Conservation (phyloP, 2,888 invertebrate genomes). For the Chrysolina americana region DNA sequence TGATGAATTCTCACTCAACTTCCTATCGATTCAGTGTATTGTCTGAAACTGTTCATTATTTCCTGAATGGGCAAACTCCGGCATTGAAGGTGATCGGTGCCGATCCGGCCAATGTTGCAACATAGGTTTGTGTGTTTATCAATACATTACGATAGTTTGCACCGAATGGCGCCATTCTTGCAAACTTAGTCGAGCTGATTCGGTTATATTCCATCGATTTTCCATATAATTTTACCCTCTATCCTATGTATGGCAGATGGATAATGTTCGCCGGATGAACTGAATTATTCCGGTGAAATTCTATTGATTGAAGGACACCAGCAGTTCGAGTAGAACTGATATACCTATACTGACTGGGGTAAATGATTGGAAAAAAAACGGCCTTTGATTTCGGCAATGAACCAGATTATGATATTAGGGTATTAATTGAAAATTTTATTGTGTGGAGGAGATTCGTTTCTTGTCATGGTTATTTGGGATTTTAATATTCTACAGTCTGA, state of each 20-base stretch:
- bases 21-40: slow-evolving; percentile 50
- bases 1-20: slow-evolving; percentile 45
- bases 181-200: slow-evolving; percentile 38
- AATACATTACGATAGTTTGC: slow-evolving; percentile 39
- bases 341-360: too few relatives aligned
- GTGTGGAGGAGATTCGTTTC: too few relatives aligned
- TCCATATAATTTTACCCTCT: slow-evolving; percentile 43
- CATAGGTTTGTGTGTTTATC: slow-evolving; percentile 39
- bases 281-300: slow-evolving; percentile 41
- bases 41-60: slow-evolving; percentile 60
- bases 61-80: slow-evolving; percentile 55
- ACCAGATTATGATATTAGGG: too few relatives aligned
- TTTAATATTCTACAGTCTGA: too few relatives aligned
- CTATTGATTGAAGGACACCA: slow-evolving; percentile 39
- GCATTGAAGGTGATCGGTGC: slow-evolving; percentile 42
- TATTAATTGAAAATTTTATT: background rate
- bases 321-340: too few relatives aligned
- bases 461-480: too few relatives aligned
- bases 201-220: slow-evolving; percentile 47
- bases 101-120: slow-evolving; percentile 5
- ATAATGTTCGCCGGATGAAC: slow-evolving; percentile 33
- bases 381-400: too few relatives aligned
- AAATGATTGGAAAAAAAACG: too few relatives aligned
- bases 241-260: slow-evolving; percentile 48
- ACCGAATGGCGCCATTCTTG: slow-evolving; percentile 42